Conservation (phyloP, 1,140 invertebrate species). For the Drosophila sturtevanti region DNA sequence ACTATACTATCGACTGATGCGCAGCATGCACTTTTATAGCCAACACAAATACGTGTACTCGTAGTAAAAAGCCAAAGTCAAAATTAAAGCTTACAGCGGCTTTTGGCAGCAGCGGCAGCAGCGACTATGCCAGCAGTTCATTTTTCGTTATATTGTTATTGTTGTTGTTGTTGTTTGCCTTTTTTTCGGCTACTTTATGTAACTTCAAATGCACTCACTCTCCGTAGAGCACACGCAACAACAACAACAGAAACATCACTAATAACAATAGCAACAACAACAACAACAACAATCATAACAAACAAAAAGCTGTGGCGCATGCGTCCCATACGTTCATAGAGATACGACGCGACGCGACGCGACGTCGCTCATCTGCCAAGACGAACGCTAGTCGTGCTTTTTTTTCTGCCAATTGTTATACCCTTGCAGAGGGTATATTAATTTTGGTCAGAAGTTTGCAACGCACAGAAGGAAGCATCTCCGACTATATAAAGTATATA, state of each 20-base stretch:
- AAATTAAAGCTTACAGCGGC: constrained; percentile 58
- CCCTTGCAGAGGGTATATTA: too few relatives aligned
- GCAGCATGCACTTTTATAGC: constrained; percentile 76
- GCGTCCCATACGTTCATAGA: constrained; percentile 17
- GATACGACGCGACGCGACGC: too few relatives aligned
- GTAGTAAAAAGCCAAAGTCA: constrained; percentile 35
- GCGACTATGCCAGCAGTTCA: neutral
- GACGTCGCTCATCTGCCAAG: constrained; percentile 43
- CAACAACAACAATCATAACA: too few relatives aligned
- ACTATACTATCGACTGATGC: constrained; percentile 65
- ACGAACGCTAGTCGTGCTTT: constrained; percentile 27
- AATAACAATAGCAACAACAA: constrained; percentile 22
- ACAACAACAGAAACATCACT: constrained; percentile 8
- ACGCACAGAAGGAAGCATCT: too few relatives aligned
- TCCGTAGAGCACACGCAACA: constrained; percentile 46
- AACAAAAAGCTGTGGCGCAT: constrained; percentile 29
- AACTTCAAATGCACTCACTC: constrained; percentile 77
- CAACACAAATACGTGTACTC: constrained; percentile 53
- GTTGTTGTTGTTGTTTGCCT: neutral
- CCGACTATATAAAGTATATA: too few relatives aligned
- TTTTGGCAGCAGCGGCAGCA: constrained; percentile 25
- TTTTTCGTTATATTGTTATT: constrained; percentile 19
- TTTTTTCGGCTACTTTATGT: constrained; percentile 65
- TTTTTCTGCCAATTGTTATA: too few relatives aligned
- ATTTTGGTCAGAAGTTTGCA: too few relatives aligned